Base-by-base conservation (phyloP, 2,113 vertebrate genomes). In the Prietella phreatophila region DNA sequence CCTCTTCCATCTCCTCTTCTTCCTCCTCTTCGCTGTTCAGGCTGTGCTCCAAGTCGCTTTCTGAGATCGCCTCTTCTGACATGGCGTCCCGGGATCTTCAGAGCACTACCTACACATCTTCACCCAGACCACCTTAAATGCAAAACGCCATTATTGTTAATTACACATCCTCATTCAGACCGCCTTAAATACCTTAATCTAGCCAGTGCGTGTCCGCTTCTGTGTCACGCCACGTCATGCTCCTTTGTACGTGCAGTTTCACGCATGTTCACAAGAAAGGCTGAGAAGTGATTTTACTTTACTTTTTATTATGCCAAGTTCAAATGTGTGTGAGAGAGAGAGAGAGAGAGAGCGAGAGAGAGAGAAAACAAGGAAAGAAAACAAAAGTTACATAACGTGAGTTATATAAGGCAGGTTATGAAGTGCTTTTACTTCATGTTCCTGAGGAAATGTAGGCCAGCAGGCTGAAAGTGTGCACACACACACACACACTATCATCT, bases 1-100 rank as follows among this genome's bases (percentile, higher is more conserved):
- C 96, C 89, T 97, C 97, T 91, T 97, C 96, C 92, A 97, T 96
- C 93, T 97, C 97, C 92, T 97, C 95, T 93, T 97, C 96, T 94
- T 96, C 96, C 94, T 97, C 96, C 94, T 97, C 96, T 94, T 98
- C 97, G 93, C 97, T 96, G 93, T 98, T 97, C 93, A 97, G 96
- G 93, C 98, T 97, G 94, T 96, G 95, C 94, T 99, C 98, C 95
- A 97, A 96, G 95, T 99, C 98, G 93, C 98, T 99, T 95, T 97
- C 97, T 95, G 98, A 99, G 96, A 96, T 93, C 63, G 97, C 99
- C 95, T 98, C 97, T 97, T 98, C 98, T 94, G 98, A 99, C 98
- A 99, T 99, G 96, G 95, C 93, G 96, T 96, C 95, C 94, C 92
- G 73, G 88, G 94, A 95, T 94, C 94, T 96, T 93, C 93, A 93